Conservation (phyloP, 1,140 invertebrate species). For the Pteromalus puparum region DNA sequence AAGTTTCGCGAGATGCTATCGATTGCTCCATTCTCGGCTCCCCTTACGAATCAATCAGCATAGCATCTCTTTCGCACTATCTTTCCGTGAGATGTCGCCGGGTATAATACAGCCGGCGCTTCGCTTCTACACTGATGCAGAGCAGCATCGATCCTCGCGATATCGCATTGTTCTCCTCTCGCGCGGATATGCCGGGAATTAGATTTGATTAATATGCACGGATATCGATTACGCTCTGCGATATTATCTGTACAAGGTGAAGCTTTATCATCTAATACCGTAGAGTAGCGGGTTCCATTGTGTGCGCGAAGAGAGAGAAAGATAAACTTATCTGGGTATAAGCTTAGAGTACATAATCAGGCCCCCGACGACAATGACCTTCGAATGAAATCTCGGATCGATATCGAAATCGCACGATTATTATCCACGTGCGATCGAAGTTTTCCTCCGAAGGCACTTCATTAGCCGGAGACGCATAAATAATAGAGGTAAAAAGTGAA, state of each 20-base stretch:
- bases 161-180: background rate
- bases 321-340: background rate
- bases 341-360: background rate
- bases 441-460: no score
- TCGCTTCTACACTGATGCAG: no score
- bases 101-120: background rate
- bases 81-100: background rate
- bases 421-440: no score
- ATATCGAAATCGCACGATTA: no score
- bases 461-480: no score
- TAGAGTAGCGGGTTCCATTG: background rate
- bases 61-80: background rate
- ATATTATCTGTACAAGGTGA: background rate
- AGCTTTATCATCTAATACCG: background rate
- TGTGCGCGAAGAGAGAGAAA: background rate
- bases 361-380: background rate
- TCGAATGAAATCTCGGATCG: background rate
- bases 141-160: background rate
- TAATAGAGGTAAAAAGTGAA: background rate
- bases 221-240: background rate
- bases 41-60: slow-evolving; percentile 9
- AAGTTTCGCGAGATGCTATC: slow-evolving; percentile 26
- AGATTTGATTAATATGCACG: background rate
- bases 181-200: background rate
- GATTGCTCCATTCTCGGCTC: slow-evolving; percentile 14